Percentiles rank a stretch among this genome's conserved stretches.
These are phyloP conservation scores for Macrotrachela quadricornifera DNA, from an alignment of 1,140 invertebrate species.

Conservation along the genomic window DNA sequence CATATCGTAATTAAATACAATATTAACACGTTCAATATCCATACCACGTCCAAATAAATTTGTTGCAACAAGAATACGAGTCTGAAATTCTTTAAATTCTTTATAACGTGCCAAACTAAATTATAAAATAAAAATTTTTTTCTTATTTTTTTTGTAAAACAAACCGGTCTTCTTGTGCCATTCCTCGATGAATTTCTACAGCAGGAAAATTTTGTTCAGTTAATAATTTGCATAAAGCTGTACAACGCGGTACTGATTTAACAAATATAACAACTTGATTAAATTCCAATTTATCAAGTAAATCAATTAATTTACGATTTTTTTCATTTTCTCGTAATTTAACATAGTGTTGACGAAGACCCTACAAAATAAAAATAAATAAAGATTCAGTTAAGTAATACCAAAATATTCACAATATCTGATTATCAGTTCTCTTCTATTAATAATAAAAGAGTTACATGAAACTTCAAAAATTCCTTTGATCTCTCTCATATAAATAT, in stretches of 20 bases:
- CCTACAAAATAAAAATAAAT: too few species aligned
- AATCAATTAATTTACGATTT: conserved; percentile 94
- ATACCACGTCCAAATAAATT: conserved; percentile 79
- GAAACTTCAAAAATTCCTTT: too few species aligned
- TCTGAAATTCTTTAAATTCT: conserved; percentile 99
- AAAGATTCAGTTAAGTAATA: too few species aligned
- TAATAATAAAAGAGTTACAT: too few species aligned
- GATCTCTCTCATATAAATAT: too few species aligned
- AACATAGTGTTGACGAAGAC: conserved; percentile 95
- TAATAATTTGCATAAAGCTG: conserved; percentile 78
- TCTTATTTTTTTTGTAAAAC: too few species aligned
- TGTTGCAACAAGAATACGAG: conserved; percentile 87
- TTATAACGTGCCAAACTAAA: conserved; percentile 55
- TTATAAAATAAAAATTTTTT: conserved; percentile 3
- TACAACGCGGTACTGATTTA: conserved; percentile 90
- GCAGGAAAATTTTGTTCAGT: conserved; percentile 98
- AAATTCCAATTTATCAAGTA: conserved; percentile 92
- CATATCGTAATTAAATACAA: conserved; percentile 99
- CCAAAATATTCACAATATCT: too few species aligned
- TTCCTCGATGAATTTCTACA: conserved; percentile 91
- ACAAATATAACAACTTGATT: conserved; percentile 94
- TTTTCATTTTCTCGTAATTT: conserved; percentile 99
- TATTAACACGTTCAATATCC: conserved; percentile 67
- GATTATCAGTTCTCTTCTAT: too few species aligned
- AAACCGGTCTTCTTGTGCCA: conserved; percentile 83